A percentile compares a stretch with the other conserved stretches of the same genome.
Evolutionary conservation across 23 tunicate species (phyloP).

Genomic region (Ascidia mentula): DNA sequence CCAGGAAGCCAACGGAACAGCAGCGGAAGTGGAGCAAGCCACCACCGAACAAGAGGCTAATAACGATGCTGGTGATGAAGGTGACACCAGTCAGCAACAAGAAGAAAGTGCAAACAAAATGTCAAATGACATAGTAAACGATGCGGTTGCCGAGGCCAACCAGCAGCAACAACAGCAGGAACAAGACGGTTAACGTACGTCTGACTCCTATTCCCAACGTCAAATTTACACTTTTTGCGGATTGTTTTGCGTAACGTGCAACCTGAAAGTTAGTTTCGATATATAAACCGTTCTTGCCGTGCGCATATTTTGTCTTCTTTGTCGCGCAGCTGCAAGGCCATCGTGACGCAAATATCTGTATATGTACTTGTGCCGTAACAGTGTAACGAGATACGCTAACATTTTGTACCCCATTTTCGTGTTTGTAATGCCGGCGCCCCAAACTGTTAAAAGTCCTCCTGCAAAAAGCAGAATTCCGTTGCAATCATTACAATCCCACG

Average conservation of each 20-base stretch:
- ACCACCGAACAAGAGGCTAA: conserved; percentile 28
- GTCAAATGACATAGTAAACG: conserved; percentile 63
- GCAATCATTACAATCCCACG: too few relatives aligned
- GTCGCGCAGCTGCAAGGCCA: too few relatives aligned
- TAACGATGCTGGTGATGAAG: not conserved
- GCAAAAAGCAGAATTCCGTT: too few relatives aligned
- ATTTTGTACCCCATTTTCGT: too few relatives aligned
- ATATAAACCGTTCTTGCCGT: too few relatives aligned
- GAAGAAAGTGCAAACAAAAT: conserved; percentile 44
- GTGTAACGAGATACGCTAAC: too few relatives aligned
- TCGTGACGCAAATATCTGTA: too few relatives aligned
- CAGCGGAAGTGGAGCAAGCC: conserved; percentile 37
- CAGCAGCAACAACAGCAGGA: conserved; percentile 24
- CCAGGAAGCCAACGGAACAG: conserved; percentile 24
- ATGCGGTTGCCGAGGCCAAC: conserved; percentile 59
- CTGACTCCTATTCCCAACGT: not conserved
- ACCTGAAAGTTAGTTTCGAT: not conserved
- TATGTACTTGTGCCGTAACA: too few relatives aligned
- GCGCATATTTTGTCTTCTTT: too few relatives aligned
- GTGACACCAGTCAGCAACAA: conserved; percentile 28
- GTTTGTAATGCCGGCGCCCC: too few relatives aligned
- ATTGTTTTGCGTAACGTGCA: not conserved
- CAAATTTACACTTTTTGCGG: not conserved
- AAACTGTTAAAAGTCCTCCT: too few relatives aligned
- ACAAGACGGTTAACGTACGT: not conserved